phyloP scores from a whole-genome alignment of 2,113 vertebrate genomes.

The Tragelaphus imberbis region DNA sequence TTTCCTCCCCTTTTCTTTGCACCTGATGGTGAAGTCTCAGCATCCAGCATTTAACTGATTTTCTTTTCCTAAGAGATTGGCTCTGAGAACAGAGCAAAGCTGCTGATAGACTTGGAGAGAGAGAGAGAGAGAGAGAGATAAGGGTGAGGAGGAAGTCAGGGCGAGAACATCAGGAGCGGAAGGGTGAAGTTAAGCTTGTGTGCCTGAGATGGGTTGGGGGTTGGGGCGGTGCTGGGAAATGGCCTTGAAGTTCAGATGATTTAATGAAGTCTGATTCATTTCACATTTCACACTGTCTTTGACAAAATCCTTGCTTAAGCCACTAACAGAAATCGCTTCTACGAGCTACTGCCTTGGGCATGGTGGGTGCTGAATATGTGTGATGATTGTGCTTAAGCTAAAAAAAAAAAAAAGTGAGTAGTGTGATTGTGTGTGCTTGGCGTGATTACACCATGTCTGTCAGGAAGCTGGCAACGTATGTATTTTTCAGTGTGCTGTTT shows the following conservation, averaged over 20 bases:
- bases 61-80: neutral
- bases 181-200: slow-evolving; percentile 33
- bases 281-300: slow-evolving; percentile 31
- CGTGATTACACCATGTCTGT: neutral
- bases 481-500: neutral
- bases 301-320: slow-evolving; percentile 11
- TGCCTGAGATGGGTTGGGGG: neutral
- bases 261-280: slow-evolving; percentile 32
- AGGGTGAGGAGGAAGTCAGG: neutral
- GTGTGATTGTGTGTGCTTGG: slow-evolving; percentile 17
- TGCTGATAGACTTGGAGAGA: slow-evolving; percentile 1
- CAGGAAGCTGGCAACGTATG: neutral
- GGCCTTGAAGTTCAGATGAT: slow-evolving; percentile 33
- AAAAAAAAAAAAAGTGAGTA: neutral
- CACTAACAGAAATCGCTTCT: slow-evolving; percentile 26
- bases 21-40: slow-evolving; percentile 23
- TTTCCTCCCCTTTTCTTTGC: neutral
- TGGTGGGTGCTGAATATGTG: neutral
- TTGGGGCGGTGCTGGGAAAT: neutral
- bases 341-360: neutral
- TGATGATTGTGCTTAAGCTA: neutral
- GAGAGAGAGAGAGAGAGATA: neutral
- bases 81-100: slow-evolving; percentile 4
- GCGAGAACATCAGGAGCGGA: neutral
- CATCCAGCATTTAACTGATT: slow-evolving; percentile 18